Conservation (phyloP, 2,888 invertebrate species). For the Eucera pruinosa region DNA sequence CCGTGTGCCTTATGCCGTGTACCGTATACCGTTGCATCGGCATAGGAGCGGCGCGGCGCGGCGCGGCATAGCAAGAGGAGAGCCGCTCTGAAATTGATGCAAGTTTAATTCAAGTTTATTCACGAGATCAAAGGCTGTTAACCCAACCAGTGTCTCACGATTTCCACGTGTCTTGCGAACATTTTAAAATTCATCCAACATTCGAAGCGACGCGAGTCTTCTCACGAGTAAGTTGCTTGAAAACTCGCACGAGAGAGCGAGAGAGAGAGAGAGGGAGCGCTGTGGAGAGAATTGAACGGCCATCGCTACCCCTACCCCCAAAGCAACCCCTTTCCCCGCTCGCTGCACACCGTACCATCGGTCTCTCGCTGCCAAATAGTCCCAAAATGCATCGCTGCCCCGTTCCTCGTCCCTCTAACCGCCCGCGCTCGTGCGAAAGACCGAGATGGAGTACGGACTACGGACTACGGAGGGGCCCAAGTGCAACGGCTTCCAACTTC, state of each 20-base stretch:
- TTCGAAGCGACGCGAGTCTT: conserved; percentile 19
- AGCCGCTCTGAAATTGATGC: neutral
- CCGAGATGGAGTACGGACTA: too few species aligned
- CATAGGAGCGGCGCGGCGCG: too few species aligned
- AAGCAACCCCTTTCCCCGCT: conserved; percentile 53
- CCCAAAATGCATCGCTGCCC: conserved; percentile 81
- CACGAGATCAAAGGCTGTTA: neutral
- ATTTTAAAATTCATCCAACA: conserved; percentile 18
- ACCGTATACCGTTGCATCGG: too few species aligned
- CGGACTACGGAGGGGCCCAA: conserved; percentile 51
- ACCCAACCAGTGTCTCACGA: neutral
- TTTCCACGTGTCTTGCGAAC: conserved; percentile 5
- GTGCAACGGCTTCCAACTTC: conserved; percentile 65
- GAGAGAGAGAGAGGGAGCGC: conserved; percentile 4
- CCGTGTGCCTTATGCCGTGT: too few species aligned
- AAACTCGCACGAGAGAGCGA: conserved; percentile 2
- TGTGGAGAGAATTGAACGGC: conserved; percentile 23
- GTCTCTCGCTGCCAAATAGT: conserved; percentile 78
- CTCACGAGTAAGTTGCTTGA: conserved; percentile 12
- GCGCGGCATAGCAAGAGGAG: neutral
- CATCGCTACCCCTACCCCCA: conserved; percentile 39
- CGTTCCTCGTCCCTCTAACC: conserved; percentile 73
- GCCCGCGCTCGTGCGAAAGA: conserved; percentile 56
- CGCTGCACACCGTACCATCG: conserved; percentile 51
- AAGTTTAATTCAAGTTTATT: neutral